phyloP scores from a whole-genome alignment of 2,797 vertebrate genomes.

The Alca torda region DNA sequence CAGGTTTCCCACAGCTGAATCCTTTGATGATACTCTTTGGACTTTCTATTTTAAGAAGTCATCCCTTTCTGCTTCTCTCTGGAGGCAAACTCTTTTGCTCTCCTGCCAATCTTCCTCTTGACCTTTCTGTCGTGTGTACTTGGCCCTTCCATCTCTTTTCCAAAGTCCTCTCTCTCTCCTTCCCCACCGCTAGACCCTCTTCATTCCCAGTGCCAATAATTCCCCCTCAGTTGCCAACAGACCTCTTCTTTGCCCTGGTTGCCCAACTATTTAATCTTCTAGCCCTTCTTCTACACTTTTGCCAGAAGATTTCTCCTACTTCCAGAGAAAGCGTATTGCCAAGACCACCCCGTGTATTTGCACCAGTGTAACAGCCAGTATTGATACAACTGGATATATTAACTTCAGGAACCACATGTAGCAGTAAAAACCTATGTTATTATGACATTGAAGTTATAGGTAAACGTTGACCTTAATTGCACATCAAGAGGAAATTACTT shows the following conservation, averaged over 20 bases:
- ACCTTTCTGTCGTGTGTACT: slow-evolving; percentile 50
- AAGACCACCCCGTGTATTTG: neutral
- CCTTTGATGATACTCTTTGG: slow-evolving; percentile 68
- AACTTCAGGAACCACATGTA: slow-evolving; percentile 16
- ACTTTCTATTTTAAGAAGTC: slow-evolving; percentile 65
- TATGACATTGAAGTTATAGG: slow-evolving; percentile 33
- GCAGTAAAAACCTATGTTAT: slow-evolving; percentile 33
- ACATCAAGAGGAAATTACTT: slow-evolving; percentile 66
- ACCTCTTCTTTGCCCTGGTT: neutral
- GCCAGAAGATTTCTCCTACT: neutral
- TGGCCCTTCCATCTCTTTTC: slow-evolving; percentile 26
- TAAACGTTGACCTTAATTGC: slow-evolving; percentile 50
- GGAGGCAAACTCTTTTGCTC: slow-evolving; percentile 58
- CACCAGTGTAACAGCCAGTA: slow-evolving; percentile 6
- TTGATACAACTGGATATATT: slow-evolving; percentile 43
- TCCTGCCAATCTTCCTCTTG: slow-evolving; percentile 63
- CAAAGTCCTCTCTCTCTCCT: neutral
- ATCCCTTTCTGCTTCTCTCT: slow-evolving; percentile 64
- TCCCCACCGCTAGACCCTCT: neutral
- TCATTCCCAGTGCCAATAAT: neutral
- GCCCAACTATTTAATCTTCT: neutral
- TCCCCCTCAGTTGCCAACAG: neutral
- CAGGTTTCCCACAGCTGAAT: slow-evolving; percentile 74
- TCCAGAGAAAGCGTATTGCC: neutral
- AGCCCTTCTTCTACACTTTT: neutral